phyloP scores from a whole-genome alignment of 2,113 vertebrate genomes.

The Psittacus erithacus region DNA sequence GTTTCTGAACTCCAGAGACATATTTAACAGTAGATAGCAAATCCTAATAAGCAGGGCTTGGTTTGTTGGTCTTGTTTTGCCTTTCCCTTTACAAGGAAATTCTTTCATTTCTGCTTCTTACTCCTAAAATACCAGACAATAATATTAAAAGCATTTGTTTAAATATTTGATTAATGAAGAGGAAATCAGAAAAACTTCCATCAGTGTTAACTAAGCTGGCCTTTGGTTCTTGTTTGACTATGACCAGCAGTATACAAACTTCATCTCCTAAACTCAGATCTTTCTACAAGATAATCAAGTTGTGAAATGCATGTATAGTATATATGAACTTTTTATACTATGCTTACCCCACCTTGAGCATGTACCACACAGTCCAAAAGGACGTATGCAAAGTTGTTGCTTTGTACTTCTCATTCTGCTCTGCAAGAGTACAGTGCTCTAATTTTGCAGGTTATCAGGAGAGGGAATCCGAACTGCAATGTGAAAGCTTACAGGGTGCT shows the following conservation, averaged over 20 bases:
- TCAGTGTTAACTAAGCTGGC: not conserved
- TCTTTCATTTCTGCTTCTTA: not conserved
- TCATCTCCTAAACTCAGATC: not conserved
- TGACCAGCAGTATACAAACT: not conserved
- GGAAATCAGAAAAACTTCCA: not conserved
- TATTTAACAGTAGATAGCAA: not conserved
- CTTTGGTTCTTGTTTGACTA: not conserved
- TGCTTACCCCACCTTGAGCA: not conserved
- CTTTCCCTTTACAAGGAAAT: not conserved
- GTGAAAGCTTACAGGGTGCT: not conserved
- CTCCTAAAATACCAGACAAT: not conserved
- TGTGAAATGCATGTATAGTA: not conserved
- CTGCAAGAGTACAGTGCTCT: not conserved
- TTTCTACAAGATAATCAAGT: not conserved
- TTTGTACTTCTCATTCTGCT: not conserved
- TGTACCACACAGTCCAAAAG: not conserved
- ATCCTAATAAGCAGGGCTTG: not conserved
- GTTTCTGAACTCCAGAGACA: not conserved
- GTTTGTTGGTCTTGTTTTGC: not conserved
- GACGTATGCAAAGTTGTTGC: not conserved
- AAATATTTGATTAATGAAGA: not conserved
- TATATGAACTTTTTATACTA: not conserved
- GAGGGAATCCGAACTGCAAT: not conserved
- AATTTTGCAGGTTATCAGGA: not conserved
- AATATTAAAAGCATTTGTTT: not conserved